Evolutionary conservation across 2,797 vertebrate genomes (phyloP).

Genomic region (Cossypha polioptera): DNA sequence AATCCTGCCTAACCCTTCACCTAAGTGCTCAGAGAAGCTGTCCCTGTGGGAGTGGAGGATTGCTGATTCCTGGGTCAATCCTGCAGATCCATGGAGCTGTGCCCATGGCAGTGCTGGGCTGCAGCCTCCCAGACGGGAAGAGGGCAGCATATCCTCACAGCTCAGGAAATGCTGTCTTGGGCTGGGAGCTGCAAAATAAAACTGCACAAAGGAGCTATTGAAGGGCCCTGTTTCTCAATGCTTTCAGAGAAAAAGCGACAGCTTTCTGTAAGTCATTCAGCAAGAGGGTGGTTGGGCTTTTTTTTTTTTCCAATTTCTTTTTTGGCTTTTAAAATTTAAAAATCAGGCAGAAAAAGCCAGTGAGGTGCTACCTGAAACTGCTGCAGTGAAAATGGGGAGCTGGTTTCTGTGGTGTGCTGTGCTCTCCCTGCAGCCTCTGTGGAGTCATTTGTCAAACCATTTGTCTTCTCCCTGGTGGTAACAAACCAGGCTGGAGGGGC

Average conservation of each 20-base stretch:
- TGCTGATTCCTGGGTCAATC: neutral
- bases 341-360: neutral
- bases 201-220: slow-evolving; percentile 58
- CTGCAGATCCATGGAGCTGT: neutral
- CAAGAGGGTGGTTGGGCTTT: neutral
- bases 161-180: slow-evolving; percentile 41
- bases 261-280: slow-evolving; percentile 41
- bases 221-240: slow-evolving; percentile 12
- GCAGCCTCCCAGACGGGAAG: slow-evolving; percentile 16
- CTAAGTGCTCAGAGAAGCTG: neutral
- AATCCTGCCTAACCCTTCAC: neutral
- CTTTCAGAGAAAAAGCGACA: neutral
- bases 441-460: neutral
- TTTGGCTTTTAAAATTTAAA: neutral
- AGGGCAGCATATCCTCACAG: slow-evolving; percentile 60
- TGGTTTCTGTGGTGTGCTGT: neutral
- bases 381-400: neutral
- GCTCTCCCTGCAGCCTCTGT: neutral
- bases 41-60: neutral
- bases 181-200: slow-evolving; percentile 31
- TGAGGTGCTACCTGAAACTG: neutral
- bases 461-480: neutral
- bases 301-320: neutral
- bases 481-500: neutral
- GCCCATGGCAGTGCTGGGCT: neutral